Evolutionary conservation across 2,797 vertebrate genomes (phyloP), one percentile per base, ranked within the genome.

Genomic region (Hylomyscus alleni): DNA sequence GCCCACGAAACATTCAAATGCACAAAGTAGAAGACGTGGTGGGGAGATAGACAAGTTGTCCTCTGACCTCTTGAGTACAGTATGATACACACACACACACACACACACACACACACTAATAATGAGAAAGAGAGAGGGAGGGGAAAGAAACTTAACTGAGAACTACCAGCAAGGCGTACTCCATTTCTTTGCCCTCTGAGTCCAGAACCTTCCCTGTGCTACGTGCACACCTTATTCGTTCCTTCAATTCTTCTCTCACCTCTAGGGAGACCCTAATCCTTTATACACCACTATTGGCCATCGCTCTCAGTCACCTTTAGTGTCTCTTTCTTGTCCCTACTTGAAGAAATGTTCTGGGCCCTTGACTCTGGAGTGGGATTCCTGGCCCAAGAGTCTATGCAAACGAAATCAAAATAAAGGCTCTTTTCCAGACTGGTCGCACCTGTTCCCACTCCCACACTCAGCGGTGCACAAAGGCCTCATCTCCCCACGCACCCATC

Each of bases 361-460:
- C 37, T 56, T 34, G 40, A 83, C 5, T 47, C 58, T 54, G 56
- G 52, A 90, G 47, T 40, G 8, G 80, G 77, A 84, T 94, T 84
- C 47, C n/a, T 29, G 7, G 67, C 89, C 92, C 90, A 83, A 86
- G 40, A 95, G 24, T 67, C 93, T 76, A 83, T 17, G 34, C 72
- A 86, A 94, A 75, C 83, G 93, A 94, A 90, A 93, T 89, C 91
- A 91, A 95, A 98, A 95, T 94, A 94, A 89, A 76, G 37, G 91
- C 26, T 96, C 67, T 85, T 93, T 94, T 75, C 89, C 94, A 91
- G 89, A 90, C 89, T 81, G 76, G 84, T 94, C 85, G 12, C 97
- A 95, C 96, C 89, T 96, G 94, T 97, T 96, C 88, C 56, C 65
- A 90, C 94, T 95, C 94, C 97, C 65, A 86, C 73, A 95, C 92